Evolutionary conservation across 2,797 vertebrate species (phyloP).

Genomic region (Sphenopsis melanotis): DNA sequence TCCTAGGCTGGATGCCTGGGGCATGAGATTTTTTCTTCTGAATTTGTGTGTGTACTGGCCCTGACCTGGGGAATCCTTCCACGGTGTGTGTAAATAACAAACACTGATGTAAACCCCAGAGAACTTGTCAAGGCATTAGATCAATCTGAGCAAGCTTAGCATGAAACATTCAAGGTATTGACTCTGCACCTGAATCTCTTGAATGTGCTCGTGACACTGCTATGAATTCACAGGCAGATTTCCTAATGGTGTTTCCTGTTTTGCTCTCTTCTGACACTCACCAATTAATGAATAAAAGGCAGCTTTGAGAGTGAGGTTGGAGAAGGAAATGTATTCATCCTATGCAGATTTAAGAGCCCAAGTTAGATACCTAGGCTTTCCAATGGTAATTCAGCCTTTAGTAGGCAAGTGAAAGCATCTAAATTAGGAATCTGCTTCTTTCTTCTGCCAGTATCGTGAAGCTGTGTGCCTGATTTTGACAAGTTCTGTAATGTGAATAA

Average conservation of each 20-base stretch:
- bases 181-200: constrained; percentile 2
- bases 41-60: background rate
- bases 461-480: background rate
- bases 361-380: background rate
- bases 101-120: background rate
- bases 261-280: background rate
- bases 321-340: background rate
- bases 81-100: background rate
- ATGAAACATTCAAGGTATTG: background rate
- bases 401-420: background rate
- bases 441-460: background rate
- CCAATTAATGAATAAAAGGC: constrained; percentile 14
- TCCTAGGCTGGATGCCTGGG: background rate
- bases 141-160: background rate
- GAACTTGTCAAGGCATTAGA: background rate
- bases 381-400: constrained; percentile 1
- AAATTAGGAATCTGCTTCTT: background rate
- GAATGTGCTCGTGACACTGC: background rate
- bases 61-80: background rate
- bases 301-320: background rate
- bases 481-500: background rate
- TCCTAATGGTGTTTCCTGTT: background rate
- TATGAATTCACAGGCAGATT: background rate
- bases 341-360: background rate
- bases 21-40: background rate